Evolutionary conservation across 2,888 invertebrate genomes (phyloP), one percentile per base, ranked within the genome.

Genomic region (Eudemis profundana): DNA sequence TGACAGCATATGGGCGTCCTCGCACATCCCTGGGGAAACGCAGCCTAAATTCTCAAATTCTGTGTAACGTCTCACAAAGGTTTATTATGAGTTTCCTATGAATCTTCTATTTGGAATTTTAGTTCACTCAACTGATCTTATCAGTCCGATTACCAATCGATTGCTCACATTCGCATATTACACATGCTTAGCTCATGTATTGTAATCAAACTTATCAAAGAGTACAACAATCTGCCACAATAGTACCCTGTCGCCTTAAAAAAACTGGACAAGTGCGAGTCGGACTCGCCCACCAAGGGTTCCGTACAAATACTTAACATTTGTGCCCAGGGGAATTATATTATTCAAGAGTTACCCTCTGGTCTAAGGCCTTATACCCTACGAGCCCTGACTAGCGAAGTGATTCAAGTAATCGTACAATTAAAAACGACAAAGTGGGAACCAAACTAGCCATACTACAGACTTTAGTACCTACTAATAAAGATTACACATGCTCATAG

Each of bases 141-240:
- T 54, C 54, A 40, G 15, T 7, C 33, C 7, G 27, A 40, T 21
- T 10, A 40, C 1, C 23, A 19, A 29, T 27, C 15, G 15, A 54
- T 54, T 54, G 40, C 15, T 15, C 40, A 54, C 40, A 54, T 42
- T 40, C 14, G 23, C 53, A 14, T 53, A 40, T 40, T 40, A 54
- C 53, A 12, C 40, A 54, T 38, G 14, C 4, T 51, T 51, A n/a
- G 10, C 12, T 53, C 23, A 40, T 14, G 21, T 7, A 19, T n/a
- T 19, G 5, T 36, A 29, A 47, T 47, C 15, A 47, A 10, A 10
- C 0, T 51, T 33, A 40, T 53, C 36, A 14, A 3, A 21, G 15
- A 42, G 27, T 54, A 21, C 38, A 21, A 46, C 21, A 19, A 8
- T 8, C 23, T 36, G 12, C n/a, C n/a, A n/a, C 15, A 1, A 27